Evolutionary conservation across 2,888 invertebrate species (phyloP), one percentile per base, ranked within the genome.

Genomic region (Operophtera brumata): DNA sequence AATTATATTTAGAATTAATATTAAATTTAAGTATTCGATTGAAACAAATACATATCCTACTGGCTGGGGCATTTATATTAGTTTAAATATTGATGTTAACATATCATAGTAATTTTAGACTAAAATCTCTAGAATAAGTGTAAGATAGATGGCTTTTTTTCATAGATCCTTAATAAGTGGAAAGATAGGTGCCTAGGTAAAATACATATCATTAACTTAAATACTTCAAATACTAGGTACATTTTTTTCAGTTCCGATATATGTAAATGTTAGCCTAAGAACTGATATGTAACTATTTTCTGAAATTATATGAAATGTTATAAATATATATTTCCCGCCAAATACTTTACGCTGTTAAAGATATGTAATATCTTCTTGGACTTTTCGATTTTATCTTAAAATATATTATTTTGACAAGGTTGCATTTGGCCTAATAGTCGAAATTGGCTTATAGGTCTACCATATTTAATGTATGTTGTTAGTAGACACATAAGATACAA

Each of bases 61-160:
- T 90, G 90, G 90, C 90, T 90, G 90, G 84, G 90, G 91, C 90
- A 90, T 90, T 89, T 89, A 86, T 80, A 80, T 69, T 78, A 78
- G 70, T 54, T 60, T 72, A 73, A 75, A 77, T 76, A 82, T 86
- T 65, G 83, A 74, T 86, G 86, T 86, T 86, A 82, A 73, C 51
- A 74, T 67, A 61, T 73, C 71, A 79, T 78, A 80, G 74, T 78
- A 77, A 75, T 70, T 68, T 57, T 72, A 61, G 60, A 64, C 52
- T 54, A 34, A 50, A 69, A 74, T 65, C 59, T 50, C 2, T 75
- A 72, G 66, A 49, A 28, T 71, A 73, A 71, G 66, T 57, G 49
- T 66, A 68, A 64, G 47, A 54, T 69, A 69, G 43, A 25, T 60
- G 63, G 73, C 77, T 74, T 62, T 68, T 20, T 67, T 70, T 69